Evolutionary conservation across 37 sponge, comb jelly and placozoan species (phyloP), one percentile per base, ranked within the genome.

Genomic region (Aphrocallistes beatrix): DNA sequence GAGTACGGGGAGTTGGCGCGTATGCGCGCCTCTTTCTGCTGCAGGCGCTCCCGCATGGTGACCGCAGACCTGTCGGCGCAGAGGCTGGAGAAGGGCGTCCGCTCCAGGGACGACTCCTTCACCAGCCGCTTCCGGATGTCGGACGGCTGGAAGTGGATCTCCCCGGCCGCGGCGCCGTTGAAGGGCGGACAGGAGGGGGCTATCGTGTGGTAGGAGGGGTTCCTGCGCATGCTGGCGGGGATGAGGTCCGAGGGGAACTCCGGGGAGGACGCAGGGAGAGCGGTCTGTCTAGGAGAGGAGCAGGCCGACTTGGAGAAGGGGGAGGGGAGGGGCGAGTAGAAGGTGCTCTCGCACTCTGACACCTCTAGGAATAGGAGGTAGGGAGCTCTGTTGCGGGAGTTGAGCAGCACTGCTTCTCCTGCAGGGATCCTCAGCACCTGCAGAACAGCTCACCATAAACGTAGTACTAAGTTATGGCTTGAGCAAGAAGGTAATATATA

Each of bases 341-440:
- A 94, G 8, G 95, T 88, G 83, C 91, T 87, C 39, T 87, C 88
- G 45, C 91, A 90, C 51, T 91, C 89, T 16, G 84, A 82, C 50
- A 93, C 94, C 84, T 96, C 97, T 16, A 96, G 81, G 30, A 86
- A 84, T 8, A 96, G 83, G 82, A 96, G 85, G 69, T 94, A 96
- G 32, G 97, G 97, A 51, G 95, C 95, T 90, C 91, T 95, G 82
- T 86, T 89, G 83, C 92, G 91, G 34, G 98, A 97, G 88, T 97
- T 97, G 47, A 97, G 92, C 0, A 94, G 92, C 36, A 94, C 93
- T 34, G 94, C 91, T 81, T 97, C 93, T 23, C 90, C 85, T 37
- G 84, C 89, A 19, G 98, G 98, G 38, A 97, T 86, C 16, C 98
- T 37, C 30, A 93, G 86, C 25, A 97, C 88, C 75, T 97, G 93